Evolutionary conservation across 2,888 invertebrate genomes (phyloP).

Genomic region (Cosmorhoe ocellata): DNA sequence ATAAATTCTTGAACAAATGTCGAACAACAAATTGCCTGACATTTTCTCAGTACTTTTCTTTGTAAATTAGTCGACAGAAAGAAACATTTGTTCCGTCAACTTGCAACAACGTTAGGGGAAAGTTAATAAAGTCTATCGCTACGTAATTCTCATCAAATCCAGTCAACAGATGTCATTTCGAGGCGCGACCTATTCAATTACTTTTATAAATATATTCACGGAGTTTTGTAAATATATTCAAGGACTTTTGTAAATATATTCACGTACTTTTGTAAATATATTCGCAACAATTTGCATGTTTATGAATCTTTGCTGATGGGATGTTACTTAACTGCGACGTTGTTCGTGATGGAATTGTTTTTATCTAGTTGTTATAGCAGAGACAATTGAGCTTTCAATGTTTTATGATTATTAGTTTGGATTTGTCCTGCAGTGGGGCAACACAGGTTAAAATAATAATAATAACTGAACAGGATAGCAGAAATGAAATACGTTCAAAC

Average conservation of each 20-base stretch:
- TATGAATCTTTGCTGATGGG: conserved; percentile 47
- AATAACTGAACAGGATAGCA: too few relatives aligned
- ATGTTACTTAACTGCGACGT: conserved; percentile 37
- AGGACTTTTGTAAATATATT: conserved; percentile 24
- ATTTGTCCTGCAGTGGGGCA: too few relatives aligned
- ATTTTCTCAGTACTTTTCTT: neutral
- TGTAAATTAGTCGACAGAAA: neutral
- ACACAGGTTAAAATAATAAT: too few relatives aligned
- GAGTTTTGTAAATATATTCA: conserved; percentile 31
- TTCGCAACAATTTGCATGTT: conserved; percentile 67
- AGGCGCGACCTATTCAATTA: conserved; percentile 69
- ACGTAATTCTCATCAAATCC: conserved; percentile 69
- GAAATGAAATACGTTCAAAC: too few relatives aligned
- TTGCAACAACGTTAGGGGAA: conserved; percentile 36
- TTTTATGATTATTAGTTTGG: neutral
- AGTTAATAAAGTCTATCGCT: conserved; percentile 44
- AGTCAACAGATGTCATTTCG: conserved; percentile 63
- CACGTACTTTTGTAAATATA: conserved; percentile 17
- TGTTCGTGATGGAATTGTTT: conserved; percentile 8
- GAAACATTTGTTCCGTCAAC: conserved; percentile 5
- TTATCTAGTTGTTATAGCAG: too few relatives aligned
- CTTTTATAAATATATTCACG: conserved; percentile 68
- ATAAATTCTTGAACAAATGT: too few relatives aligned
- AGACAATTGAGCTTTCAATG: too few relatives aligned
- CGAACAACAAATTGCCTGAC: too few relatives aligned